phyloP scores from a whole-genome alignment of 2,888 invertebrate genomes.

The Apotomis capreana region DNA sequence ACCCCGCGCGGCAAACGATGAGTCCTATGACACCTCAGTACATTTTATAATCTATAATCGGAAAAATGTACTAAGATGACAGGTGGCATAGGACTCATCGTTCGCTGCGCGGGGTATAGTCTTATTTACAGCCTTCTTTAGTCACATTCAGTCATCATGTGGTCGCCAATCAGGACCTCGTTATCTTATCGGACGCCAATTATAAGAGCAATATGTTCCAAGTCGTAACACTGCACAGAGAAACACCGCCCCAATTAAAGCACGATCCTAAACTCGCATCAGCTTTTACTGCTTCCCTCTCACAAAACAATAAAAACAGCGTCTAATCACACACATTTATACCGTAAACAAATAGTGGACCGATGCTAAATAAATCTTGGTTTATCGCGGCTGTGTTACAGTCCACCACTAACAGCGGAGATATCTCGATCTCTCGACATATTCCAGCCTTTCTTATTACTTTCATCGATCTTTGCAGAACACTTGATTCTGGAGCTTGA shows the following conservation, averaged over 20 bases:
- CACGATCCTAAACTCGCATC: background rate
- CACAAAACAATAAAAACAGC: conserved; percentile 31
- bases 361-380: conserved; percentile 58
- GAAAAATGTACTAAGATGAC: too few species aligned
- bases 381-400: conserved; percentile 65
- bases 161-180: too few species aligned
- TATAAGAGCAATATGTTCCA: too few species aligned
- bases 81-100: too few species aligned
- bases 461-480: conserved; percentile 26
- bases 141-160: too few species aligned
- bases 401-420: conserved; percentile 65
- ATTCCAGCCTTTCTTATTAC: conserved; percentile 62
- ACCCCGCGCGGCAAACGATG: too few species aligned
- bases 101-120: too few species aligned
- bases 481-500: conserved; percentile 40
- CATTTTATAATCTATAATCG: too few species aligned
- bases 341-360: conserved; percentile 31
- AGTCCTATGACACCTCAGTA: too few species aligned
- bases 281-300: background rate
- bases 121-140: too few species aligned
- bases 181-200: too few species aligned
- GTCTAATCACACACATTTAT: conserved; percentile 35
- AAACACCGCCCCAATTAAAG: background rate
- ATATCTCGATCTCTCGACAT: conserved; percentile 69
- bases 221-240: background rate